Percentiles rank a stretch among this genome's conserved stretches.
Conservation (phyloP, 2,888 invertebrate genomes). For the Mesorhabditis spiculigera region DNA sequence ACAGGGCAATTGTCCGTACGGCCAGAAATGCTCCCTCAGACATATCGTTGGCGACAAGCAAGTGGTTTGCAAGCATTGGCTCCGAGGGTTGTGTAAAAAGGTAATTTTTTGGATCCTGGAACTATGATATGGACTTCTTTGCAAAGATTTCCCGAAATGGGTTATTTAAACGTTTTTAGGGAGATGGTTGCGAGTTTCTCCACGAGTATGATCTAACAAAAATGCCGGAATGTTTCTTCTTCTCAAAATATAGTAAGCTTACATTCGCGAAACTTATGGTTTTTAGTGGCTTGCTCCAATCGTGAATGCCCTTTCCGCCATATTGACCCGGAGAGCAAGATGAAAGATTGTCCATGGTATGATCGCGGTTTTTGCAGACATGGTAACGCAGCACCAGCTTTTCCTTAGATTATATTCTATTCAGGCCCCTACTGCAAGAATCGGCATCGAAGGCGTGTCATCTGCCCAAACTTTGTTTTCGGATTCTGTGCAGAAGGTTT, state of each 20-base stretch:
- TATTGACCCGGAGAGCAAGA: constrained; percentile 98
- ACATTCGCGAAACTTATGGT: constrained; percentile 3
- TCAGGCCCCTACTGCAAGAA: constrained; percentile 62
- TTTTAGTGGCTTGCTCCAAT: constrained; percentile 88
- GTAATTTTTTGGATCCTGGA: constrained; percentile 4
- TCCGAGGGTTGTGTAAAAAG: constrained; percentile 95
- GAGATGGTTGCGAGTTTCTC: constrained; percentile 97
- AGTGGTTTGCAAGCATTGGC: constrained; percentile 99
- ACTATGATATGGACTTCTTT: too few relatives aligned
- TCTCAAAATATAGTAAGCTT: constrained; percentile 83
- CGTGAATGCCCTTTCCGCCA: constrained; percentile 99
- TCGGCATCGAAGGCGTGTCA: constrained; percentile 86
- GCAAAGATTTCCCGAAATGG: too few relatives aligned
- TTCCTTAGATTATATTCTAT: constrained; percentile 9
- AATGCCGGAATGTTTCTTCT: constrained; percentile 99
- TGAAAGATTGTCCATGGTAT: constrained; percentile 98
- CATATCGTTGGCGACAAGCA: constrained; percentile 95
- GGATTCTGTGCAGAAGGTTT: constrained; percentile 90
- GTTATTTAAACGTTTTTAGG: constrained; percentile 60
- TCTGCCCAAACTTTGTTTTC: constrained; percentile 89
- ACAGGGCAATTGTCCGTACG: constrained; percentile 53
- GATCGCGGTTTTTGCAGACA: constrained; percentile 93
- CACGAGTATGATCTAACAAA: constrained; percentile 99
- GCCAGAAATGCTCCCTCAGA: constrained; percentile 87
- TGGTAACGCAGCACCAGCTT: constrained; percentile 67